These are phyloP conservation scores for Drosophila lacteicornis DNA, from an alignment of 1,140 invertebrate genomes.

Conservation along the genomic window DNA sequence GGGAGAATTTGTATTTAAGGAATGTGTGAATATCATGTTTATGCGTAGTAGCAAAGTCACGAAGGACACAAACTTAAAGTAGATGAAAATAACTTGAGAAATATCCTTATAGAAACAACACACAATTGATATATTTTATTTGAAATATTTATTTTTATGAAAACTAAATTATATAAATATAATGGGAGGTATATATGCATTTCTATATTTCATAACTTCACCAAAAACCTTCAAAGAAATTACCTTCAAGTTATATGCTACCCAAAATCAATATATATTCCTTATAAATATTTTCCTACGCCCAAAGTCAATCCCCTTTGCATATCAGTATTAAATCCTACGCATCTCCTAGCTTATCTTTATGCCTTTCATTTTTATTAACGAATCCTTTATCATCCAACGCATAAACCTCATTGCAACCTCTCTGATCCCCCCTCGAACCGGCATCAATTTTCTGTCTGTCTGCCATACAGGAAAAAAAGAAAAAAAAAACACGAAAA, in stretches of 20 bases:
- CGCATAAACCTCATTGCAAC: conserved; percentile 43
- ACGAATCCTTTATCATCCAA: conserved; percentile 40
- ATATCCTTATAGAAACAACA: no score
- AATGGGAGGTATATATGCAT: no score
- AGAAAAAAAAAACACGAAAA: conserved; percentile 33
- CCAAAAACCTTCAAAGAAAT: no score
- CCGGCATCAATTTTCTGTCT: conserved; percentile 75
- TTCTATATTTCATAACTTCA: no score
- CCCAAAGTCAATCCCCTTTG: conserved; percentile 1
- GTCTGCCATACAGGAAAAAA: conserved; percentile 36
- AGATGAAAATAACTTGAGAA: no score
- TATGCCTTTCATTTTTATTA: conserved; percentile 51
- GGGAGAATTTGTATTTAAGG: conserved; percentile 60
- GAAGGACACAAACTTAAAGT: neutral
- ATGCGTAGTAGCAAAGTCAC: conserved; percentile 38
- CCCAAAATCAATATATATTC: neutral
- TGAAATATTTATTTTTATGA: neutral
- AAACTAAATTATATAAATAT: no score
- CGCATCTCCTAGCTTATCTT: conserved; percentile 27
- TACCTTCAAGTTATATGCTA: neutral
- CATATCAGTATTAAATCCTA: conserved; percentile 19
- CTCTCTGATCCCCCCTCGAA: conserved; percentile 34
- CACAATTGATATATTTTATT: neutral
- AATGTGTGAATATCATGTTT: conserved; percentile 54
- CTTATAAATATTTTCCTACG: neutral